Evolutionary conservation across 2,888 invertebrate genomes (phyloP), one percentile per base, ranked within the genome.

Genomic region (Sylvicola cinctus): DNA sequence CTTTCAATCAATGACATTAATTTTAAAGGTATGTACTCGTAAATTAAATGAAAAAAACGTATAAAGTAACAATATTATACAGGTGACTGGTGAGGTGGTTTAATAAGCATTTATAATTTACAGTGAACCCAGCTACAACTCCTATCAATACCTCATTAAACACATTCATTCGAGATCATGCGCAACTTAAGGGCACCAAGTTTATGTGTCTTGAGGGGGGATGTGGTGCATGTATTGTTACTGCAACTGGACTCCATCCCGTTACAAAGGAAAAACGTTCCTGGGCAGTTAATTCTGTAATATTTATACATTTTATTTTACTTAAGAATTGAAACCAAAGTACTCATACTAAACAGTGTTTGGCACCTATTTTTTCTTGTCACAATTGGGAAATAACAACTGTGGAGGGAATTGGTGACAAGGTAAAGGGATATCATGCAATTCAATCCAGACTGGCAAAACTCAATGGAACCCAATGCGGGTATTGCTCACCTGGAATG

Each of bases 401-500:
- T 0, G 61, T 73, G 1, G 77, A 78, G 54, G 73, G 74, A 1
- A 51, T 77, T 26, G 76, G 76, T 2, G 46, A 52, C 41, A 45
- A 54, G 32, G 53, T 55, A 36, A 52, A 49, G 2, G 74, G 76
- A 2, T 75, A 75, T 48, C 72, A 78, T 45, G 61, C 65, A 1
- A 58, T 79, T 12, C 76, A 77, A 49, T 58, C 60, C 36, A 52
- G 64, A 3, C 48, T 77, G 27, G 71, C 70, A 0, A 57, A 66
- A 29, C 61, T 66, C 45, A 69, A 73, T 45, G 78, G 75, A 1
- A 66, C 70, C 0, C 78, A 78, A 49, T 78, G 77, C 47, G 78
- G 78, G 1, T 75, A 63, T 49, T 81, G 81, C 47, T 69, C 71
- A 16, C 69, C 78, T 1, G 80, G 77, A 7, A 78, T 77, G 70